These are phyloP conservation scores for Cyanistes caeruleus DNA, from an alignment of 2,113 vertebrate species.

Conservation along the genomic window DNA sequence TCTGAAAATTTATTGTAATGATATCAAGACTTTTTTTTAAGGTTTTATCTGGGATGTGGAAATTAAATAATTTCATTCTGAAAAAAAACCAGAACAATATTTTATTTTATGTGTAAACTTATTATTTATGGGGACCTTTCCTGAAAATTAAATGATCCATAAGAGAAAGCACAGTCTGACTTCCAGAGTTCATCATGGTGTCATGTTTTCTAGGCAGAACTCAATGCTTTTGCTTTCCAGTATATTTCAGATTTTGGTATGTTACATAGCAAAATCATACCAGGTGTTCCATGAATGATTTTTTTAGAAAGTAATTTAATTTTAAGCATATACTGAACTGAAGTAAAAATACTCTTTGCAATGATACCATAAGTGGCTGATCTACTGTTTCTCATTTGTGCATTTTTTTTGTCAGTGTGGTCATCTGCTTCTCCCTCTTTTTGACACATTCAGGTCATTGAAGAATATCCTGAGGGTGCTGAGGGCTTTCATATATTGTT, in stretches of 20 bases:
- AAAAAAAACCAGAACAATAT: background rate
- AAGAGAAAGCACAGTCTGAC: background rate
- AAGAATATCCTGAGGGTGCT: background rate
- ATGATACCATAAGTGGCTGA: background rate
- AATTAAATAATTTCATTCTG: background rate
- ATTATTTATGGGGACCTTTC: background rate
- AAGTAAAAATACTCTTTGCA: background rate
- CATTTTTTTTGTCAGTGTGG: background rate
- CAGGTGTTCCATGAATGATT: background rate
- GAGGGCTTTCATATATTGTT: background rate
- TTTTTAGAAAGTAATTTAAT: background rate
- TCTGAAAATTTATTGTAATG: background rate
- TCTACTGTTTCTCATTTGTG: background rate
- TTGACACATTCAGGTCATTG: conserved; percentile 43
- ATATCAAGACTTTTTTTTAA: background rate
- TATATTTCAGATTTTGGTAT: background rate
- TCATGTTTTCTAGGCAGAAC: background rate
- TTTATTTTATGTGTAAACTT: background rate
- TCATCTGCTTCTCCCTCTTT: background rate
- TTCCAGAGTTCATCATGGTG: background rate
- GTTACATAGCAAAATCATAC: background rate
- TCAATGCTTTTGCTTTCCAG: background rate
- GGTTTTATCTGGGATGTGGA: background rate
- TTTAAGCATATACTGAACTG: background rate
- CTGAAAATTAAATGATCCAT: background rate